Evolutionary conservation across 37 sponge, comb jelly and placozoan species (phyloP).

Genomic region (Ephydatia muelleri): DNA sequence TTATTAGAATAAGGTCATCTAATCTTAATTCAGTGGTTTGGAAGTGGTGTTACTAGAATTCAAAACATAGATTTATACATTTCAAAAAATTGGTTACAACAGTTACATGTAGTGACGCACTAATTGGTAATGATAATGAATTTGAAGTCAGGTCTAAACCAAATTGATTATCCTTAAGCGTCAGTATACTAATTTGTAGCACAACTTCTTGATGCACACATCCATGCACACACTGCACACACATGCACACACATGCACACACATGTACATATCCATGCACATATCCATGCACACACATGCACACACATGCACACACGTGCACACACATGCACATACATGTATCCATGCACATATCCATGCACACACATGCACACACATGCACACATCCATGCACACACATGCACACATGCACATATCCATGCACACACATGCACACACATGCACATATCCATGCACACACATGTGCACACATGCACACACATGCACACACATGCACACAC

Average conservation of each 20-base stretch:
- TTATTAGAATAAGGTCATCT: no score
- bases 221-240: not conserved
- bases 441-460: not conserved
- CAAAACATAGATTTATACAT: no score
- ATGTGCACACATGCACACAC: slow-evolving; percentile 1
- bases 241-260: not conserved
- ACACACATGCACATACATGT: not conserved
- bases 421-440: not conserved
- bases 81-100: no score
- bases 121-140: no score
- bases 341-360: not conserved
- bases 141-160: no score
- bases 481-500: not conserved
- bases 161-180: no score
- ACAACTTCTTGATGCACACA: no score
- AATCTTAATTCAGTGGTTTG: no score
- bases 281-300: not conserved
- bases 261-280: not conserved
- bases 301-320: no score
- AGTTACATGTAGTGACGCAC: no score
- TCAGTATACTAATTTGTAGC: no score
- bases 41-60: no score
- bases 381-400: not conserved
- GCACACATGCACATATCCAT: not conserved
- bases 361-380: not conserved